Base-by-base conservation (phyloP, 2,113 vertebrate species). In the Ranitomeya imitator region DNA sequence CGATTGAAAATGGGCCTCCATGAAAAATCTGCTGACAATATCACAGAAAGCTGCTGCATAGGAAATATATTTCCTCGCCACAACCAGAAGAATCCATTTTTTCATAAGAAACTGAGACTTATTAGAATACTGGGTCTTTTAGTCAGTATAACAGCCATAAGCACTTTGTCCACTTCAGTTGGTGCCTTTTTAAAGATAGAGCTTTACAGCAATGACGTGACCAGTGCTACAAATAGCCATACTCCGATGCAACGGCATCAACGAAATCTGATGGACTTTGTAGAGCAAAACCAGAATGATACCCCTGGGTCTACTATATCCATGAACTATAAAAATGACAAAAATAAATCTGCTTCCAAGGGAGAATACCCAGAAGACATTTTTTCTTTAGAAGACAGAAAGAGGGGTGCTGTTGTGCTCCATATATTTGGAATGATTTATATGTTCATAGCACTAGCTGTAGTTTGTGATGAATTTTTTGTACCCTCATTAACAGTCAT, bases 371-470 rank as follows among this genome's bases (percentile, higher is more conserved):
- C 98, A 0, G 85, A 69, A 85, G 98, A 99, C 91, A 90, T 99
- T 90, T 99, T 99, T 91, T 95, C 91, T 85, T 94, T 97, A 4
- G 92, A 94, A 67, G 91, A 98, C n/a, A 93, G 97, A 88, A 96
- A 97, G 86, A 94, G 91, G 83, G 98, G 98, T 13, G 98, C 97
- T 13, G 97, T 99, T 69, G 83, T 95, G 65, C 96, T 99, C 71
- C 97, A 99, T 88, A 94, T 99, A 92, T 94, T 97, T 45, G 98
- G 98, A 90, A 99, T 99, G 98, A 95, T 99, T 92, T 99, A 99
- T 92, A 99, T 99, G 98, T 99, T 99, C 94, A 97, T 99, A 82
- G 97, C 98, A 89, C 96, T 99, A 93, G 98, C 98, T 90, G 97
- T 99, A 63, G 98, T 99, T 90, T 99, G 98, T 0, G 98, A 99